phyloP scores from a whole-genome alignment of 2,797 vertebrate genomes.

The Lateolabrax maculatus region DNA sequence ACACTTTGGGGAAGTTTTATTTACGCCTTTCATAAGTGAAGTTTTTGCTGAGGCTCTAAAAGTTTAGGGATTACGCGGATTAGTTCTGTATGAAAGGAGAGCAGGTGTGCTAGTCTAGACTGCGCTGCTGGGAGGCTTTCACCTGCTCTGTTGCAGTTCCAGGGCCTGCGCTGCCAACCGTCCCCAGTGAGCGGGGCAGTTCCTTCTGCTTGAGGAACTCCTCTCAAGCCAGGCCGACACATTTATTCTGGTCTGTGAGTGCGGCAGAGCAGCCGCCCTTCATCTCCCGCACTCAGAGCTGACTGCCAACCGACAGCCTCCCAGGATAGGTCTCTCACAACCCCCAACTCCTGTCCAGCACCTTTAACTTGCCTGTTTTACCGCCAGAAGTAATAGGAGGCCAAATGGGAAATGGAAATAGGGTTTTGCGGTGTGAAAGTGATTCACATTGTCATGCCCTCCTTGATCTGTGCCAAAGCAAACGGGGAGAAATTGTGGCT shows the following conservation, averaged over 20 bases:
- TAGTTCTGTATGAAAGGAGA: slow-evolving; percentile 47
- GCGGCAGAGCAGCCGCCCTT: slow-evolving; percentile 44
- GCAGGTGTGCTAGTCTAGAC: slow-evolving; percentile 58
- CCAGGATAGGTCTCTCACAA: slow-evolving; percentile 26
- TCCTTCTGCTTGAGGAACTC: slow-evolving; percentile 69
- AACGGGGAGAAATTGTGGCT: slow-evolving; percentile 61
- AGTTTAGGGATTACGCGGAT: slow-evolving; percentile 49
- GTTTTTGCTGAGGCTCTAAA: slow-evolving; percentile 31
- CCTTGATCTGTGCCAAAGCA: slow-evolving; percentile 69
- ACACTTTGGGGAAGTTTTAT: neutral
- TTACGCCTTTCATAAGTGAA: slow-evolving; percentile 1
- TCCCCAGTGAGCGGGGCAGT: slow-evolving; percentile 51
- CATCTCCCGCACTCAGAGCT: slow-evolving; percentile 52
- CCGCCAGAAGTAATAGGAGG: slow-evolving; percentile 62
- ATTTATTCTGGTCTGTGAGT: slow-evolving; percentile 66
- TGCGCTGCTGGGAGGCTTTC: slow-evolving; percentile 52
- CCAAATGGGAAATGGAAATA: slow-evolving; percentile 69
- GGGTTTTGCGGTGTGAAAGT: slow-evolving; percentile 60
- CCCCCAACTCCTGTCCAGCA: slow-evolving; percentile 38
- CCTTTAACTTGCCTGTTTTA: slow-evolving; percentile 66
- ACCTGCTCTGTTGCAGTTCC: slow-evolving; percentile 61
- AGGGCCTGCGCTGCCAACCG: slow-evolving; percentile 44
- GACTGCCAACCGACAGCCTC: slow-evolving; percentile 59
- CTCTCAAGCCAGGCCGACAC: slow-evolving; percentile 59
- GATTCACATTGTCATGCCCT: slow-evolving; percentile 67